Percentiles rank a stretch among this genome's conserved stretches.
These are phyloP conservation scores for Phyto melanocephala DNA, from an alignment of 2,888 invertebrate genomes.

Conservation along the genomic window DNA sequence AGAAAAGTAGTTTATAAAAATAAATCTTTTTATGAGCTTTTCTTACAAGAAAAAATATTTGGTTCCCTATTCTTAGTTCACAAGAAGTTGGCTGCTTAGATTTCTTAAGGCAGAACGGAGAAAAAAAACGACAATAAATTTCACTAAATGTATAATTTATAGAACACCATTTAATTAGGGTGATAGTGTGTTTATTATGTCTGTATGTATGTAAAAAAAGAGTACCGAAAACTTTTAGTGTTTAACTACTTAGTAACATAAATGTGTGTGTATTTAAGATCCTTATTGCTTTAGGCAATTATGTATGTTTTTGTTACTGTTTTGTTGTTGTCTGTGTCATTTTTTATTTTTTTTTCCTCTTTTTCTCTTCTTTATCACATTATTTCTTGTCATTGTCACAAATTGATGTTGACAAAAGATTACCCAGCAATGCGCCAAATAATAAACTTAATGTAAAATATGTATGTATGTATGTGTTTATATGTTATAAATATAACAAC, in stretches of 20 bases:
- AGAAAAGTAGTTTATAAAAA: conserved; percentile 12
- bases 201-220: background rate
- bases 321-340: background rate
- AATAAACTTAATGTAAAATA: conserved; percentile 55
- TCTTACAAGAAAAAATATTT: background rate
- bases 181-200: conserved; percentile 55
- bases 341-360: background rate
- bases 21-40: conserved; percentile 34
- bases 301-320: background rate
- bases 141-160: conserved; percentile 77
- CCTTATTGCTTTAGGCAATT: background rate
- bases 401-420: conserved; percentile 77
- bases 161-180: conserved; percentile 77
- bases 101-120: background rate
- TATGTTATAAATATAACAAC: too few species aligned
- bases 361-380: background rate
- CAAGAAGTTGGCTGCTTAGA: background rate
- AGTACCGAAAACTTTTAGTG: background rate
- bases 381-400: conserved; percentile 59
- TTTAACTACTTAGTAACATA: background rate
- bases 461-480: too few species aligned
- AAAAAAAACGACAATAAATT: conserved; percentile 73
- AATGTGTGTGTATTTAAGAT: background rate
- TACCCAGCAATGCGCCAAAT: conserved; percentile 68
- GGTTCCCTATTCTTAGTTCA: background rate